Conservation (phyloP, 2,888 invertebrate species). For the Sinohyriopsis cumingii region DNA sequence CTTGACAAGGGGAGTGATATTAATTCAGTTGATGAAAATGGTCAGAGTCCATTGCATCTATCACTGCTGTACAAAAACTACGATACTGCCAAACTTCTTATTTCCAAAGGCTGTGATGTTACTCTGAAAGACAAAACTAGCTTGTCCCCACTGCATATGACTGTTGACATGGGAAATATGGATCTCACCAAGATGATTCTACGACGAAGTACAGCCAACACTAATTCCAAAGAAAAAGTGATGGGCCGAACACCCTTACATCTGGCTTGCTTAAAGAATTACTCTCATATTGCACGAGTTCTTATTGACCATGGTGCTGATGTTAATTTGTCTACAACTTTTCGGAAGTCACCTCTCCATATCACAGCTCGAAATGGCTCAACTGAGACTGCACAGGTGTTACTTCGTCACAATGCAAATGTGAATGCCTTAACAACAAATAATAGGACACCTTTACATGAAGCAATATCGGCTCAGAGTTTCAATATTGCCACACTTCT, state of each 20-base stretch:
- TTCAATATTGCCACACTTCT: constrained; percentile 43
- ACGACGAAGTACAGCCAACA: constrained; percentile 49
- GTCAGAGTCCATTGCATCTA: constrained; percentile 46
- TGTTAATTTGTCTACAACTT: constrained; percentile 57
- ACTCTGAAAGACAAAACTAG: constrained; percentile 49
- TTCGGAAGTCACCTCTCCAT: constrained; percentile 59
- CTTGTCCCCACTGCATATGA: constrained; percentile 54
- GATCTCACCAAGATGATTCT: constrained; percentile 55
- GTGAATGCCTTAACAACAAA: constrained; percentile 53
- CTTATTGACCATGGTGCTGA: constrained; percentile 60
- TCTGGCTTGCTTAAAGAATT: constrained; percentile 53
- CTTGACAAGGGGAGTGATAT: constrained; percentile 49
- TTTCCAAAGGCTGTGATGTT: constrained; percentile 50
- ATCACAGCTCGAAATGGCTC: constrained; percentile 47
- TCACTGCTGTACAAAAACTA: constrained; percentile 47
- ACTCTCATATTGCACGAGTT: constrained; percentile 44
- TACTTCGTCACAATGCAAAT: constrained; percentile 50
- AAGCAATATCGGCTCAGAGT: constrained; percentile 47
- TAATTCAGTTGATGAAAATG: constrained; percentile 43
- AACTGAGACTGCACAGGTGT: constrained; percentile 44
- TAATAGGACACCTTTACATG: constrained; percentile 57
- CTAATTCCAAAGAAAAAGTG: constrained; percentile 54
- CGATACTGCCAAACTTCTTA: constrained; percentile 50
- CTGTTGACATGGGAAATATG: constrained; percentile 44
- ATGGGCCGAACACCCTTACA: constrained; percentile 62